Conservation (phyloP, 2,888 invertebrate genomes). For the Antheraea yamamai region DNA sequence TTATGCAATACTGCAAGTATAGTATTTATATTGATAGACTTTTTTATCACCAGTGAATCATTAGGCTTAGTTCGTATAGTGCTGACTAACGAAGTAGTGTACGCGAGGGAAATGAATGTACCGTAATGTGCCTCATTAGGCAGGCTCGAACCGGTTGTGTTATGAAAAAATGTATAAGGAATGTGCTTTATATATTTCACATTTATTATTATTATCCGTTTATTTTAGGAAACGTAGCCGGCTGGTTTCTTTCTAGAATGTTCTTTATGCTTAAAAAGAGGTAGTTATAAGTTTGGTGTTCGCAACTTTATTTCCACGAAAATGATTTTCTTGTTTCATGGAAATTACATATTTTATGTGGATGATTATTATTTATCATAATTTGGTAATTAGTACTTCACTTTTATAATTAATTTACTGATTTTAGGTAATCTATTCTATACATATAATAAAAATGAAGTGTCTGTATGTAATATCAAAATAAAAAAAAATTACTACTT, state of each 20-base stretch:
- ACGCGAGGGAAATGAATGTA: constrained; percentile 55
- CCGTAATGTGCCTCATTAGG: constrained; percentile 62
- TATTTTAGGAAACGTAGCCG: not conserved
- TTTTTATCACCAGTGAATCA: constrained; percentile 41
- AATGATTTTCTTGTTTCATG: too few relatives aligned
- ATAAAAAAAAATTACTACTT: too few relatives aligned
- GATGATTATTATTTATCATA: too few relatives aligned
- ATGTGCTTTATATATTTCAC: not conserved
- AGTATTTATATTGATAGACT: not conserved
- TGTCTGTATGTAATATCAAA: too few relatives aligned
- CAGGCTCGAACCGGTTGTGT: constrained; percentile 49
- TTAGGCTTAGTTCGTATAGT: constrained; percentile 51
- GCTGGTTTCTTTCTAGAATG: not conserved
- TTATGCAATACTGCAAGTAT: too few relatives aligned
- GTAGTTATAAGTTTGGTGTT: too few relatives aligned
- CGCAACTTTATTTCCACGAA: too few relatives aligned
- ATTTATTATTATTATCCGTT: not conserved
- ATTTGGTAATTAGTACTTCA: too few relatives aligned
- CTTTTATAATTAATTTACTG: too few relatives aligned
- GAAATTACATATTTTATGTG: too few relatives aligned
- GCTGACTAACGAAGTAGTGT: constrained; percentile 62
- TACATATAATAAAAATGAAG: too few relatives aligned
- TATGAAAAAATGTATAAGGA: constrained; percentile 19
- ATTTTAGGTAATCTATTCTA: too few relatives aligned
- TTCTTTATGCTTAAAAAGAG: not conserved